phyloP scores from a whole-genome alignment of 2,113 vertebrate genomes.

The Puffinus mauretanicus region DNA sequence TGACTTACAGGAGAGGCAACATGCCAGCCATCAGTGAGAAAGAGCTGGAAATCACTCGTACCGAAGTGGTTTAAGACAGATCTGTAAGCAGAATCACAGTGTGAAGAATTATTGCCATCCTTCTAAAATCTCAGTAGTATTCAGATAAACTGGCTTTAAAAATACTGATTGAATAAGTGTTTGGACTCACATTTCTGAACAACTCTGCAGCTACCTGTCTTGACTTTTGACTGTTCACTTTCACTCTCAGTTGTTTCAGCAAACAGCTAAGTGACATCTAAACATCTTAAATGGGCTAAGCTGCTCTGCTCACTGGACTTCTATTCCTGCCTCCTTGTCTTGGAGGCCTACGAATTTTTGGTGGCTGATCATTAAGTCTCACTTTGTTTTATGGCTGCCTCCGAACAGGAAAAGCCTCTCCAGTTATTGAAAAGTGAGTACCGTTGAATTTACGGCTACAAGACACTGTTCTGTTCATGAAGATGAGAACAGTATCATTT shows the following conservation, averaged over 20 bases:
- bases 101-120: background rate
- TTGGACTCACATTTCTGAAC: background rate
- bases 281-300: background rate
- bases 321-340: background rate
- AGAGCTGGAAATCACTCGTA: accelerated
- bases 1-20: accelerated
- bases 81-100: background rate
- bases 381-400: background rate
- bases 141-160: background rate
- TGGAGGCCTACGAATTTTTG: background rate
- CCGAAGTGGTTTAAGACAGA: background rate
- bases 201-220: background rate
- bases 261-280: background rate
- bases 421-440: background rate
- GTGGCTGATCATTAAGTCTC: background rate
- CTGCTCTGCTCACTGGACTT: background rate
- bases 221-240: background rate
- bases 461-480: background rate
- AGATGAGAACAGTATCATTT: background rate
- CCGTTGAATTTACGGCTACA: background rate
- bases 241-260: background rate
- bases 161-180: background rate
- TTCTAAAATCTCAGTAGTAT: background rate
- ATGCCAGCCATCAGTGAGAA: background rate
- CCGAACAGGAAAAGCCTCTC: background rate